A percentile compares a stretch with the other conserved stretches of the same genome.
Conservation (phyloP, 92 coral and sea anemone species). For the Phenganax marumi region DNA sequence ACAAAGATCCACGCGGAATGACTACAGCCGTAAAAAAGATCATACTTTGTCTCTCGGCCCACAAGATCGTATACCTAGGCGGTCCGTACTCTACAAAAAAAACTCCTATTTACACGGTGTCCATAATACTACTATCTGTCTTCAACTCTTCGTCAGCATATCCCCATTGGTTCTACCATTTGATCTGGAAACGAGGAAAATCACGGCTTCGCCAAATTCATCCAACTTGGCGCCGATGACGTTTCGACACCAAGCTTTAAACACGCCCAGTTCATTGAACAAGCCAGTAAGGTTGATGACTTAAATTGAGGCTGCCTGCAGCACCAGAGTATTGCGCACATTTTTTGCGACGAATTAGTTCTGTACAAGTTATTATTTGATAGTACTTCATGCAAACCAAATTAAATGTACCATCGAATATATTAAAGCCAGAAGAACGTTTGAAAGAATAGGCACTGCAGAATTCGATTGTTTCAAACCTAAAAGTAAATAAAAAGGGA, state of each 20-base stretch:
- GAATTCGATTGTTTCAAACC: not conserved
- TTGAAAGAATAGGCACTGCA: not conserved
- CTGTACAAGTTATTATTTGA: conserved; percentile 5
- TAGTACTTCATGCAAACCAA: not conserved
- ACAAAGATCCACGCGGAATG: too few relatives aligned
- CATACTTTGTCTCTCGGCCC: too few relatives aligned
- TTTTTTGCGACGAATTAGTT: conserved; percentile 21
- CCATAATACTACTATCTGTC: conserved; percentile 17
- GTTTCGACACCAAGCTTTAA: too few relatives aligned
- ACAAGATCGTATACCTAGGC: not conserved
- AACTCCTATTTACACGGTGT: conserved; percentile 28
- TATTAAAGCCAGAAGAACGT: not conserved
- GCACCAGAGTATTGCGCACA: not conserved
- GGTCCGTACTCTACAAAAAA: conserved; percentile 8
- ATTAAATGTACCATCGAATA: not conserved
- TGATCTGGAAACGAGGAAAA: too few relatives aligned
- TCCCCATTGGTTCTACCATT: too few relatives aligned
- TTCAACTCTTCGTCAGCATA: not conserved
- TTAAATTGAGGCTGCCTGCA: not conserved
- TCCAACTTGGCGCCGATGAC: too few relatives aligned
- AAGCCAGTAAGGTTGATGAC: too few relatives aligned
- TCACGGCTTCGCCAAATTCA: too few relatives aligned
- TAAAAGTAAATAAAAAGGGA: not conserved
- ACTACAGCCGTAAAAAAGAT: too few relatives aligned
- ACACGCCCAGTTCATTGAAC: too few relatives aligned